Percentiles rank a stretch among this genome's conserved stretches.
These are phyloP conservation scores for Clarias pachynema DNA, from an alignment of 2,797 vertebrate species.

Conservation along the genomic window DNA sequence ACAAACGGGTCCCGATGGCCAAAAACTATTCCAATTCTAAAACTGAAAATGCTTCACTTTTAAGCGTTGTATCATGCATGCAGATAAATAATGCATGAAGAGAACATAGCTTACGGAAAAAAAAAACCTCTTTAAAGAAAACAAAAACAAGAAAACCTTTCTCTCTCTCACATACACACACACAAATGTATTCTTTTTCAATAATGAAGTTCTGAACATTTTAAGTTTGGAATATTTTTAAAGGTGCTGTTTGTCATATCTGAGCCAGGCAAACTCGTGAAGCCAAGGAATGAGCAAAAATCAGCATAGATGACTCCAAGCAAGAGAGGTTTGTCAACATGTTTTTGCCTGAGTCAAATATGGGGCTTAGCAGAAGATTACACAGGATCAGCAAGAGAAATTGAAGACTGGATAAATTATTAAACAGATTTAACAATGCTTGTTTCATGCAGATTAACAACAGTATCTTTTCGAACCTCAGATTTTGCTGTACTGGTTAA, in stretches of 20 bases:
- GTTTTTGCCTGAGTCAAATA: not conserved
- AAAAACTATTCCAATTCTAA: not conserved
- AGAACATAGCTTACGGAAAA: not conserved
- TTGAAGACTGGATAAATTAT: not conserved
- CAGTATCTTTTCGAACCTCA: not conserved
- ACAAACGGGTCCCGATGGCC: not conserved
- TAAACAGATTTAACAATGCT: not conserved
- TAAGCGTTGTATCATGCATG: not conserved
- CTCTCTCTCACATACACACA: not conserved
- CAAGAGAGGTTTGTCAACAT: not conserved
- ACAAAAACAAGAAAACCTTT: not conserved
- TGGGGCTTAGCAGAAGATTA: not conserved
- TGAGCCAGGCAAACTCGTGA: too few species aligned
- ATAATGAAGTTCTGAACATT: not conserved
- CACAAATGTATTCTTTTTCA: not conserved
- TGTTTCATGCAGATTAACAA: not conserved
- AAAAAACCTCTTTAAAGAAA: not conserved
- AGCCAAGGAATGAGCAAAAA: not conserved
- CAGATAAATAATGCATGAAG: constrained; percentile 11
- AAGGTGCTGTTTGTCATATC: not conserved
- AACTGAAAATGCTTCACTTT: not conserved
- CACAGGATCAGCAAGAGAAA: not conserved
- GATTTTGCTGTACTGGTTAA: not conserved
- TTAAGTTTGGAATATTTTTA: not conserved
- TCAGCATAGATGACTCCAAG: not conserved